A percentile compares a stretch with the other conserved stretches of the same genome.
These are phyloP conservation scores for Pyrgus malvae DNA, from an alignment of 2,888 invertebrate genomes.

Conservation along the genomic window DNA sequence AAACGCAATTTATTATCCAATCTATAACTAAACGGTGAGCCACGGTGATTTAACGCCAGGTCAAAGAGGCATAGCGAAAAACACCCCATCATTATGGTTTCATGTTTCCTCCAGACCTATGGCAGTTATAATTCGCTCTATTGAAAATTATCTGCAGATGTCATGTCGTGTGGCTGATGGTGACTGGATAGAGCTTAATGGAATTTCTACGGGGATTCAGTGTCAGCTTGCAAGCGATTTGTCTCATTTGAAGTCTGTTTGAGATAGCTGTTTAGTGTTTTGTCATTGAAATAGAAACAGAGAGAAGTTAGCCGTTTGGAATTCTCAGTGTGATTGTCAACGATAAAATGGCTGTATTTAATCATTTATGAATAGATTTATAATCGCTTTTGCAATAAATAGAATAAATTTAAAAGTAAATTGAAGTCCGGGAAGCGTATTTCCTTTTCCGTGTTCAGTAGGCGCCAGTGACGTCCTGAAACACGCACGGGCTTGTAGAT, in stretches of 20 bases:
- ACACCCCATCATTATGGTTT: slow-evolving; percentile 49
- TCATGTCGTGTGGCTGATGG: slow-evolving; percentile 27
- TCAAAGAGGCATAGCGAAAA: slow-evolving; percentile 48
- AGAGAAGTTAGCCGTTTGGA: too few species aligned
- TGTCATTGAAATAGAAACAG: background rate
- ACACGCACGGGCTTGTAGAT: too few species aligned
- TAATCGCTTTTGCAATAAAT: too few species aligned
- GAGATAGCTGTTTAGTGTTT: background rate
- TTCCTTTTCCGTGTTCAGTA: too few species aligned
- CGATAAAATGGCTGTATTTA: too few species aligned
- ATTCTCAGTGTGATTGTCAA: too few species aligned
- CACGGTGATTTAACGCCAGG: slow-evolving; percentile 42
- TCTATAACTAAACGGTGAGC: slow-evolving; percentile 24
- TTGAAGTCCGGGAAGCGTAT: too few species aligned
- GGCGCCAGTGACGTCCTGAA: too few species aligned
- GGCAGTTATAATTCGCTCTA: slow-evolving; percentile 48
- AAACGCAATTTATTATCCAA: slow-evolving; percentile 26
- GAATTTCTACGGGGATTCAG: slow-evolving; percentile 51
- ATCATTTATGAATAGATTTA: too few species aligned
- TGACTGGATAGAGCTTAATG: slow-evolving; percentile 28
- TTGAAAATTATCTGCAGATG: slow-evolving; percentile 49
- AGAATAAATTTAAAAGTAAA: too few species aligned
- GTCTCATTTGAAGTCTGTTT: background rate
- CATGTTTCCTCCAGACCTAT: slow-evolving; percentile 48
- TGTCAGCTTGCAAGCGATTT: slow-evolving; percentile 19